Evolutionary conservation across 1,140 invertebrate species (phyloP), one percentile per base, ranked within the genome.

Genomic region (Apis cerana): DNA sequence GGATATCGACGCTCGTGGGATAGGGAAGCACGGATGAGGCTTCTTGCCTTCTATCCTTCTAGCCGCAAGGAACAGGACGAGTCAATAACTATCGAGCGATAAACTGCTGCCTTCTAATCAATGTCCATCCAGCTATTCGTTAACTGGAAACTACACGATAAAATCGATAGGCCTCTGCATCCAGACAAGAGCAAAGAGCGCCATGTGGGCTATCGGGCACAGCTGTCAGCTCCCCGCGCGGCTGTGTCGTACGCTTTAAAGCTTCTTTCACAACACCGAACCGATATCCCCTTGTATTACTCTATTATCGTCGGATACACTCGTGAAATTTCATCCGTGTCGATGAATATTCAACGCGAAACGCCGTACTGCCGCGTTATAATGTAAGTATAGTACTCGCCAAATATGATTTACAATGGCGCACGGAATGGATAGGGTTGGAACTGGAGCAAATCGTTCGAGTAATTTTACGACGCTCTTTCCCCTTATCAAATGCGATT

Each of bases 141-240:
- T 83, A 76, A 69, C 62, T 43, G 33, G 65, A 76, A 83, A 83
- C 81, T 62, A 79, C 76, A 71, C 82, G 87, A 92, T 90, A 91
- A 90, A 92, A 92, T 92, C 91, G 88, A 92, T 91, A 90, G 64
- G 56, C 78, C 58, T 43, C 33, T 83, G 88, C 87, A 90, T 91
- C 91, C 88, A 75, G 74, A 71, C 71, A 54, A 91, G 84, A 89
- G 88, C 81, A 86, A 78, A 87, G 69, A 89, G 85, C 81, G 84
- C 86, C 90, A 92, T 92, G 88, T 92, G 91, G 90, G 82, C 88
- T 91, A 89, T 90, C 82, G 85, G 81, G 71, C 85, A 85, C 91
- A 92, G 91, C 91, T 92, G 90, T 90, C 90, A 90, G 80, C 84
- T 85, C 86, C 81, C 80, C 77, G 81, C 52, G 70, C 75, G 64